Evolutionary conservation across 2,113 vertebrate species (phyloP).

Genomic region (Tinamus guttatus): DNA sequence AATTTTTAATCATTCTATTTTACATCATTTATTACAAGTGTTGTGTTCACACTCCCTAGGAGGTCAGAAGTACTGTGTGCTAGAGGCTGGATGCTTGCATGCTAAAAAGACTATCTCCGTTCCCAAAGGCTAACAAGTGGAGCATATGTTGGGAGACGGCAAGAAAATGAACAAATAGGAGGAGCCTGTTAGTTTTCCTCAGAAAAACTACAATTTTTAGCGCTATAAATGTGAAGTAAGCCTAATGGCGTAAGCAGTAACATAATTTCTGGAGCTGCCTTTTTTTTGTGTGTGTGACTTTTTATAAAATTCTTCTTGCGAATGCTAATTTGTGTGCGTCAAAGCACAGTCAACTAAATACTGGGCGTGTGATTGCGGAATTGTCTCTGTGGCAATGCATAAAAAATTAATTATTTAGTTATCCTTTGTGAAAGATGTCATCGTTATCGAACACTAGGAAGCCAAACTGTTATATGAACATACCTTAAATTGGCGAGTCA

Average conservation of each 20-base stretch:
- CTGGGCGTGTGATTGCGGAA: neutral
- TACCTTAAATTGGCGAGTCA: slow-evolving; percentile 53
- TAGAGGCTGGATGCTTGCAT: fast-evolving
- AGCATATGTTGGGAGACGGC: fast-evolving
- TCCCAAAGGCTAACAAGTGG: fast-evolving
- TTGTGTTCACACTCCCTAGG: fast-evolving
- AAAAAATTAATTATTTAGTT: slow-evolving; percentile 29
- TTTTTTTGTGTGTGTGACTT: neutral
- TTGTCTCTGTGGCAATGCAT: neutral
- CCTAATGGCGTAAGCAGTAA: neutral
- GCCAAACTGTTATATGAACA: slow-evolving; percentile 22
- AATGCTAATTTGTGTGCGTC: neutral
- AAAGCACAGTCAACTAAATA: slow-evolving; percentile 6
- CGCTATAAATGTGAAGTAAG: neutral
- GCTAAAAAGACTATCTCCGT: fast-evolving
- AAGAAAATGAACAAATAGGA: neutral
- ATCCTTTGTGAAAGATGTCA: slow-evolving; percentile 13
- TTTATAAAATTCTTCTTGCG: slow-evolving; percentile 13
- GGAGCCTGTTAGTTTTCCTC: neutral
- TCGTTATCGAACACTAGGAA: neutral
- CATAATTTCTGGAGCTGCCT: neutral
- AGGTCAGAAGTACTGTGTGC: neutral
- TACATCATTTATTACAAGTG: fast-evolving
- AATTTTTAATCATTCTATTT: fast-evolving
- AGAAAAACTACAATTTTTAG: neutral